A percentile compares a stretch with the other conserved stretches of the same genome.
Conservation (phyloP, 1,140 invertebrate genomes). For the Ooceraea biroi region DNA sequence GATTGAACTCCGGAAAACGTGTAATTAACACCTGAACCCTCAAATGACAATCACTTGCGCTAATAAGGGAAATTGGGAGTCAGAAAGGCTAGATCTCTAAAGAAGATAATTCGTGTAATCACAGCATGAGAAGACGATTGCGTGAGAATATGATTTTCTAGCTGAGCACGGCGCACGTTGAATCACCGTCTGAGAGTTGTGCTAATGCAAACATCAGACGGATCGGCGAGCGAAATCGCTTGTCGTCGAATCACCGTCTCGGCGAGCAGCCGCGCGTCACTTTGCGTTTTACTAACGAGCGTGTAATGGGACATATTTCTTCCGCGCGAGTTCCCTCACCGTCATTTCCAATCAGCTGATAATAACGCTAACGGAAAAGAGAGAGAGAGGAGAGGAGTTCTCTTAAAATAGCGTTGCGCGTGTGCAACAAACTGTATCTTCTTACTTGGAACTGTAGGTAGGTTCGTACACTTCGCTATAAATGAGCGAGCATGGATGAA, state of each 20-base stretch:
- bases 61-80: not conserved
- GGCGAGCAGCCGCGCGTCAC: not conserved
- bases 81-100: not conserved
- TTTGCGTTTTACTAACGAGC: conserved; percentile 32
- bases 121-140: too few relatives aligned
- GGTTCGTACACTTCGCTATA: conserved; percentile 38
- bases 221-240: too few relatives aligned
- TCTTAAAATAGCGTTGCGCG: conserved; percentile 47
- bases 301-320: conserved; percentile 53
- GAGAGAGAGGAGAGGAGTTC: not conserved
- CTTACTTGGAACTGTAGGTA: conserved; percentile 37
- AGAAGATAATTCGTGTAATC: conserved; percentile 10
- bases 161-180: too few relatives aligned
- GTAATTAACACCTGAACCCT: not conserved
- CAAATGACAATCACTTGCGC: not conserved
- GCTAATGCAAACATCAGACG: too few relatives aligned
- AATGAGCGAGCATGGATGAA: conserved; percentile 25
- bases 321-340: conserved; percentile 23
- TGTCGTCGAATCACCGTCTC: not conserved
- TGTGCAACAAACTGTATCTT: conserved; percentile 47
- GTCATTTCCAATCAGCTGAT: conserved; percentile 57
- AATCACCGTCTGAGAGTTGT: not conserved
- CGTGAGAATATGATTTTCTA: not conserved
- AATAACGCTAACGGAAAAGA: conserved; percentile 21
- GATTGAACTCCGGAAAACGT: not conserved